These are phyloP conservation scores for Potorous gilbertii DNA, from an alignment of 2,797 vertebrate species.

Conservation along the genomic window DNA sequence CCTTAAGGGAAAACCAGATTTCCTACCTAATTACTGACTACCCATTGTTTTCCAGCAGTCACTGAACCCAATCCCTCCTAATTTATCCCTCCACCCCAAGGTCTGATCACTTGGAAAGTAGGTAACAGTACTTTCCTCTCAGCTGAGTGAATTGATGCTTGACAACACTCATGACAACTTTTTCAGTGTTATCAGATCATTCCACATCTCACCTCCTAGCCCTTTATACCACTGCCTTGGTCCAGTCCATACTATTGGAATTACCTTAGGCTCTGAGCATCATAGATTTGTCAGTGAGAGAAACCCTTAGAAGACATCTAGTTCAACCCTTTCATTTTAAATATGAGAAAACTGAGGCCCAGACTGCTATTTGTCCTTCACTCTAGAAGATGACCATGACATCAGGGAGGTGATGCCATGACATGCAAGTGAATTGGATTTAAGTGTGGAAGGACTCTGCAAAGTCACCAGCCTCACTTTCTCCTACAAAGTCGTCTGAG, in stretches of 20 bases:
- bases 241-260: too few relatives aligned
- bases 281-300: background rate
- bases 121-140: background rate
- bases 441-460: too few relatives aligned
- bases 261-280: background rate
- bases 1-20: constrained; percentile 21
- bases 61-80: background rate
- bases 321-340: background rate
- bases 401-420: too few relatives aligned
- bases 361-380: too few relatives aligned
- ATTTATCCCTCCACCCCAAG: background rate
- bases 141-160: background rate
- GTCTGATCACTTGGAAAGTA: background rate
- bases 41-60: constrained; percentile 42
- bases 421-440: too few relatives aligned
- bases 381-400: too few relatives aligned
- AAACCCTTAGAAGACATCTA: background rate
- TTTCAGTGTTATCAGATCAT: background rate
- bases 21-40: constrained; percentile 35
- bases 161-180: background rate
- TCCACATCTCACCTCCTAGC: background rate
- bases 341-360: background rate
- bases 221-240: background rate
- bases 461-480: too few relatives aligned
- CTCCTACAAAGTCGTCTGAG: too few relatives aligned